A percentile compares a stretch with the other conserved stretches of the same genome.
phyloP scores from a whole-genome alignment of 2,113 vertebrate species.

The Daubentonia madagascariensis region DNA sequence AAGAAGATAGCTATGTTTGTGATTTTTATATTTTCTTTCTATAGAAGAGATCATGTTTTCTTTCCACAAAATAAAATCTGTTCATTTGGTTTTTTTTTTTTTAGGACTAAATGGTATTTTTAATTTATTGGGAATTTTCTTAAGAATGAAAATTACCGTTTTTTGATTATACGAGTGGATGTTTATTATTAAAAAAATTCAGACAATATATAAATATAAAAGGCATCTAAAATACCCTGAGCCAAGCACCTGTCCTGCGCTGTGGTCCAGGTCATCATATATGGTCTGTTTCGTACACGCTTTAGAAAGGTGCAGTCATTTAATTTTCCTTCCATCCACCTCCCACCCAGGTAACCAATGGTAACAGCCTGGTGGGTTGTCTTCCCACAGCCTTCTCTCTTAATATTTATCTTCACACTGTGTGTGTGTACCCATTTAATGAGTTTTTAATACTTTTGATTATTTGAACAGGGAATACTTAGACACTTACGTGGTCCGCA shows the following conservation, averaged over 20 bases:
- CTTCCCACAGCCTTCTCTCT: background rate
- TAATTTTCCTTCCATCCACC: background rate
- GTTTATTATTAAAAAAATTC: background rate
- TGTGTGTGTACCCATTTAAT: background rate
- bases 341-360: background rate
- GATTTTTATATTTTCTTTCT: background rate
- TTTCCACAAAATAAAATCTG: background rate
- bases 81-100: background rate
- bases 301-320: background rate
- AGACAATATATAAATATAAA: background rate
- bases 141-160: background rate
- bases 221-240: background rate
- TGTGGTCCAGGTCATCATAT: rapidly evolving
- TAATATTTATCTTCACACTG: background rate
- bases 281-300: too few species aligned
- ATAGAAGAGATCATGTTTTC: background rate
- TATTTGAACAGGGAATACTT: background rate
- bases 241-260: rapidly evolving
- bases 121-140: background rate
- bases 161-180: background rate
- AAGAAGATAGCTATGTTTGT: background rate
- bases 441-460: background rate
- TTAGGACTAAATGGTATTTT: background rate
- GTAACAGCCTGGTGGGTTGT: background rate
- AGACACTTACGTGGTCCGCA: background rate